Percentiles rank a stretch among this genome's conserved stretches.
These are phyloP conservation scores for Kudoa iwatai DNA, from an alignment of 30 jellyfish, hydroid and myxozoan species.

Conservation along the genomic window DNA sequence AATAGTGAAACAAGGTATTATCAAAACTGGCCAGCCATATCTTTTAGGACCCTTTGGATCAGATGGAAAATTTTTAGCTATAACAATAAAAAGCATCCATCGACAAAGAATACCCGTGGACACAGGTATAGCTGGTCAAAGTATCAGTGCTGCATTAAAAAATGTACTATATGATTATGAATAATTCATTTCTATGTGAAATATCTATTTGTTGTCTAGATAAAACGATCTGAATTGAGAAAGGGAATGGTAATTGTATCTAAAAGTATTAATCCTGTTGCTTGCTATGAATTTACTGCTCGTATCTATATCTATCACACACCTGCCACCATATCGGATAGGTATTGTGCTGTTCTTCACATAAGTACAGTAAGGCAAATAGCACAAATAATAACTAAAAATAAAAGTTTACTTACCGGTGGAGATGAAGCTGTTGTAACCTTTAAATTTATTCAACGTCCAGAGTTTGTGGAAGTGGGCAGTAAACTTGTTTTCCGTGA, in stretches of 20 bases:
- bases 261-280: slow-evolving; percentile 9
- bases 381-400: slow-evolving; percentile 38
- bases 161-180: slow-evolving; percentile 5
- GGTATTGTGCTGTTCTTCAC: slow-evolving; percentile 76
- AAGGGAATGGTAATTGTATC: slow-evolving; percentile 63
- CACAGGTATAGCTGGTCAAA: slow-evolving; percentile 68
- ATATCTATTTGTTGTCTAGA: slow-evolving; percentile 4
- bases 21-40: slow-evolving; percentile 13
- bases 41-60: slow-evolving; percentile 64
- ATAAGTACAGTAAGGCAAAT: slow-evolving; percentile 74
- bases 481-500: slow-evolving; percentile 72
- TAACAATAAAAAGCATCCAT: slow-evolving; percentile 48
- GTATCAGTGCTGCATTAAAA: slow-evolving; percentile 35
- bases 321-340: slow-evolving; percentile 48
- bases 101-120: slow-evolving; percentile 72
- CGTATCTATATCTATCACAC: slow-evolving; percentile 43
- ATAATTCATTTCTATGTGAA: neutral
- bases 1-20: slow-evolving; percentile 41
- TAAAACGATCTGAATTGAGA: slow-evolving; percentile 52
- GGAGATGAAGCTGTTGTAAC: slow-evolving; percentile 71
- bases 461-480: slow-evolving; percentile 33
- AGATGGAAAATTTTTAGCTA: slow-evolving; percentile 25
- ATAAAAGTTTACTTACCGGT: slow-evolving; percentile 31
- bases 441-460: slow-evolving; percentile 39
- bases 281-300: slow-evolving; percentile 79